Evolutionary conservation across 2,797 vertebrate genomes (phyloP).

Genomic region (Galagoides demidoff): DNA sequence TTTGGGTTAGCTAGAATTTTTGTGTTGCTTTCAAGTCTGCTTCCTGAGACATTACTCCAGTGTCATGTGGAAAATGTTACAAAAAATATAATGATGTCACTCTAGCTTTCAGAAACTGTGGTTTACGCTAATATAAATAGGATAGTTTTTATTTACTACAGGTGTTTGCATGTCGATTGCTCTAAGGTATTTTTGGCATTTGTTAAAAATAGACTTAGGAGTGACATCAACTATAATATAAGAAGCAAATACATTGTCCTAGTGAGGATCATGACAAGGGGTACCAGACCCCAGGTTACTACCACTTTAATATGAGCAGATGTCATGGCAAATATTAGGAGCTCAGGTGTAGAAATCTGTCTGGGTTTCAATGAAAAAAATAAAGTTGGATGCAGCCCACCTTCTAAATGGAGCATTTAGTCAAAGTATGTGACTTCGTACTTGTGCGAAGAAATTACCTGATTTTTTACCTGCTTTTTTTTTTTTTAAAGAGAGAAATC

Average conservation of each 20-base stretch:
- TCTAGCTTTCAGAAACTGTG: not conserved
- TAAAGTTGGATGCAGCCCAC: not conserved
- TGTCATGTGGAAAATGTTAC: slow-evolving; percentile 41
- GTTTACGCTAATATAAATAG: not conserved
- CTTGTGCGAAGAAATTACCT: not conserved
- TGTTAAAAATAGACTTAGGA: slow-evolving; percentile 37
- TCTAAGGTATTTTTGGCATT: not conserved
- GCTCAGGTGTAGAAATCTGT: not conserved
- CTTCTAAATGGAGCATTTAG: not conserved
- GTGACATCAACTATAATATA: not conserved
- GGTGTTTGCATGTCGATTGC: not conserved
- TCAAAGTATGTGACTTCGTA: not conserved
- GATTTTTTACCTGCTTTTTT: not conserved
- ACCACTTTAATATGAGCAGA: too few species aligned
- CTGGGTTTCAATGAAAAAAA: not conserved
- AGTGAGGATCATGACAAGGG: not conserved
- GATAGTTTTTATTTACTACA: slow-evolving; percentile 36
- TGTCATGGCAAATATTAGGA: not conserved
- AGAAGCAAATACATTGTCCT: not conserved
- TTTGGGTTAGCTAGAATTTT: not conserved
- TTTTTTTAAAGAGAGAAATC: not conserved
- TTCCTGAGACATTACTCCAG: not conserved
- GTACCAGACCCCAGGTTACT: too few species aligned
- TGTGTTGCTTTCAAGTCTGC: not conserved
- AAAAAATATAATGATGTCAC: not conserved